phyloP scores from a whole-genome alignment of 2,888 invertebrate genomes.

The Drosophila ezoana region DNA sequence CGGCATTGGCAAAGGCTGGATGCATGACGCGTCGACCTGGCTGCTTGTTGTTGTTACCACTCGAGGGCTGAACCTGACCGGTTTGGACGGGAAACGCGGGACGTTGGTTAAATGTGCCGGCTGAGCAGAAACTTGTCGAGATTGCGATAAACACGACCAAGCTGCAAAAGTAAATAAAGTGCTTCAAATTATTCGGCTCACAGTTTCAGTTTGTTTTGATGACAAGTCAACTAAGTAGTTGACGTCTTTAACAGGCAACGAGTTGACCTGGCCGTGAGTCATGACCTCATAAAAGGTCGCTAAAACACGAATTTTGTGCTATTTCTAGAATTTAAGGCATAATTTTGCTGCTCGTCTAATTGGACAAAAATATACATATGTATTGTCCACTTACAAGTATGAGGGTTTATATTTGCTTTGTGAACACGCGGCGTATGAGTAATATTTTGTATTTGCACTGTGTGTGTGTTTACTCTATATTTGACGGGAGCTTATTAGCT shows the following conservation, averaged over 20 bases:
- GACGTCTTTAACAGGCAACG: slow-evolving; percentile 37
- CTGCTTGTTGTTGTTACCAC: slow-evolving; percentile 66
- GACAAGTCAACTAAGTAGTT: slow-evolving; percentile 1
- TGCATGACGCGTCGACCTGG: slow-evolving; percentile 85
- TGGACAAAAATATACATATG: neutral
- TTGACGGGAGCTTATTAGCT: slow-evolving; percentile 25
- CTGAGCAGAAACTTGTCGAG: slow-evolving; percentile 76
- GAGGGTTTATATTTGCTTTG: slow-evolving; percentile 3
- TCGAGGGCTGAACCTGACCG: slow-evolving; percentile 71
- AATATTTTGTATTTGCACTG: slow-evolving; percentile 40
- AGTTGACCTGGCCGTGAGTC: slow-evolving; percentile 46
- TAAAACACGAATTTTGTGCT: slow-evolving; percentile 14
- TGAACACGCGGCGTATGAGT: slow-evolving; percentile 47
- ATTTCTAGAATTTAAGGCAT: too few species aligned
- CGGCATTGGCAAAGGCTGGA: slow-evolving; percentile 90
- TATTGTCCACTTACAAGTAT: slow-evolving; percentile 46
- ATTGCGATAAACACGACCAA: slow-evolving; percentile 70
- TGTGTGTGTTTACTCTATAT: neutral
- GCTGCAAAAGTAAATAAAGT: slow-evolving; percentile 59
- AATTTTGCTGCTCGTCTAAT: neutral
- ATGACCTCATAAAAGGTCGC: slow-evolving; percentile 54
- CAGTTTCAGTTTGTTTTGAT: neutral
- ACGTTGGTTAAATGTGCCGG: slow-evolving; percentile 81
- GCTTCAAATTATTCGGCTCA: neutral
- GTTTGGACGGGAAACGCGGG: slow-evolving; percentile 80